Conservation (phyloP, 2,888 invertebrate genomes). For the Mesoligia furuncula region DNA sequence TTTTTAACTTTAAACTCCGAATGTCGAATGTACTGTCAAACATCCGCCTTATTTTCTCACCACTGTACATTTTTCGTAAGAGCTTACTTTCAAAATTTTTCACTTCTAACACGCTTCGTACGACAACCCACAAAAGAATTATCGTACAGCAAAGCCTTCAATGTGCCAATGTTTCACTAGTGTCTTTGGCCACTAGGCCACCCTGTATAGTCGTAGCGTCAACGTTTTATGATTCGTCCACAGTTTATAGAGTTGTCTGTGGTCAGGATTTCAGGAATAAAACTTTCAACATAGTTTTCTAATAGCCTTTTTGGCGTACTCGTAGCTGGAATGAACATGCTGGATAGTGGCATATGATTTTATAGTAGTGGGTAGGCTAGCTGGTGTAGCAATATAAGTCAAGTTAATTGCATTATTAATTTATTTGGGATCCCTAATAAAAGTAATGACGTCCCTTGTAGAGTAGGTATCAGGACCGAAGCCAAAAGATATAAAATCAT, state of each 20-base stretch:
- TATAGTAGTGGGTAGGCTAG: not conserved
- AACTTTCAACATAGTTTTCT: not conserved
- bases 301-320: not conserved
- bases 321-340: not conserved
- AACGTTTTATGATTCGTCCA: constrained; percentile 8
- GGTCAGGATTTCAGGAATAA: not conserved
- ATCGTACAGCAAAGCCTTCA: not conserved
- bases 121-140: not conserved
- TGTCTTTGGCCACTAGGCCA: not conserved
- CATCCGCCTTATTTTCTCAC: not conserved
- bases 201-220: not conserved
- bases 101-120: not conserved
- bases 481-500: not conserved
- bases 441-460: not conserved
- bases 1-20: not conserved
- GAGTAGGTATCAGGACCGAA: not conserved
- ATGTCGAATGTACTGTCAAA: not conserved
- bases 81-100: not conserved
- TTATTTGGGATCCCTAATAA: not conserved
- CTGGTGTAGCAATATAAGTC: not conserved
- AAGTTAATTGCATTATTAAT: not conserved
- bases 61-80: not conserved
- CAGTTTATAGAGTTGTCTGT: constrained; percentile 28
- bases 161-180: constrained; percentile 7
- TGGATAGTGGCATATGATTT: not conserved